Percentiles rank a stretch among this genome's conserved stretches.
Evolutionary conservation across 2,797 vertebrate species (phyloP).

Genomic region (Heliangelus exortis): DNA sequence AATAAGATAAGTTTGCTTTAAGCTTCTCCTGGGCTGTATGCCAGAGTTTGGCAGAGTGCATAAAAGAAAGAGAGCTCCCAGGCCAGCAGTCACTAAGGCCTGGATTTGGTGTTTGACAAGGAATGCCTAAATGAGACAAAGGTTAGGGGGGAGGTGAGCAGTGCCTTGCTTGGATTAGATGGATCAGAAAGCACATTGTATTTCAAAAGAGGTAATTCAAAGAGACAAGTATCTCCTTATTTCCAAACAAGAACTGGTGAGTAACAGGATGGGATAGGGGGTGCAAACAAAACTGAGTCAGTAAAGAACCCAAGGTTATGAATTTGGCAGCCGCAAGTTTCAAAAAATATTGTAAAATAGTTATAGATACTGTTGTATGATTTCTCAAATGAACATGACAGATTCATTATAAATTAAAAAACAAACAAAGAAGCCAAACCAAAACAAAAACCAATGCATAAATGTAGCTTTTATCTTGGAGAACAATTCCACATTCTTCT

Average conservation of each 20-base stretch:
- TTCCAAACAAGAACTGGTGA: not conserved
- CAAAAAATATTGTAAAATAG: not conserved
- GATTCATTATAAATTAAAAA: slow-evolving; percentile 25
- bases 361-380: not conserved
- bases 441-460: slow-evolving; percentile 23
- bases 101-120: slow-evolving; percentile 49
- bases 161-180: slow-evolving; percentile 9
- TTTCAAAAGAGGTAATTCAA: slow-evolving; percentile 32
- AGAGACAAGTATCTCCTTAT: slow-evolving; percentile 8
- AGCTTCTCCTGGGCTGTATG: slow-evolving; percentile 52
- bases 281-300: not conserved
- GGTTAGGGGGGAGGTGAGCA: not conserved
- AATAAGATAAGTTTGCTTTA: slow-evolving; percentile 63
- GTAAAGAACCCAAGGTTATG: not conserved
- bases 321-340: not conserved
- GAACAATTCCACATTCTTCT: slow-evolving; percentile 36
- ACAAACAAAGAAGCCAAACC: too few species aligned
- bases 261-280: not conserved
- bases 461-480: slow-evolving; percentile 21
- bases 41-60: slow-evolving; percentile 56
- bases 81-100: slow-evolving; percentile 53
- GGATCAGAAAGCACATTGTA: not conserved
- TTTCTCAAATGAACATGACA: slow-evolving; percentile 38
- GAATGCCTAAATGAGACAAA: slow-evolving; percentile 27
- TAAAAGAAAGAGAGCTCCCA: slow-evolving; percentile 53